Conservation (phyloP, 2,797 vertebrate species). For the Pipistrellus pipistrellus region DNA sequence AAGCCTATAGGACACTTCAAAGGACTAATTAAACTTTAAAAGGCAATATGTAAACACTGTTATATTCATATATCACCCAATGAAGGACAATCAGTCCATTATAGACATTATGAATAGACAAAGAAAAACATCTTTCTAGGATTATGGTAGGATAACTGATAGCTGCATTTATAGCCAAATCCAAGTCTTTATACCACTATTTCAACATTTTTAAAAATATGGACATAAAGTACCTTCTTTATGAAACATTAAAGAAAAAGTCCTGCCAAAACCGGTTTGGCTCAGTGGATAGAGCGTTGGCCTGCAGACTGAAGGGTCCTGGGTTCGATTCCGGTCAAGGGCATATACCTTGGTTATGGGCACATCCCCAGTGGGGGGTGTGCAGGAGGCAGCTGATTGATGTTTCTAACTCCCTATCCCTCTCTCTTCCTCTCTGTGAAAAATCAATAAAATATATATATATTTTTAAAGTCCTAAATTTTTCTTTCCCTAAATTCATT, state of each 20-base stretch:
- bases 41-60: slow-evolving; percentile 63
- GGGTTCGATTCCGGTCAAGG: too few species aligned
- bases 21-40: slow-evolving; percentile 62
- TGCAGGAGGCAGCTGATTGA: too few species aligned
- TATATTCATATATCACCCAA: slow-evolving; percentile 53
- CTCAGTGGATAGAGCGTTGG: too few species aligned
- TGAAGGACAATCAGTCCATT: slow-evolving; percentile 50
- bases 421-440: too few species aligned
- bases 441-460: too few species aligned
- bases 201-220: slow-evolving; percentile 25
- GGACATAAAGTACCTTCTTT: not conserved
- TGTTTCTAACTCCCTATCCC: too few species aligned
- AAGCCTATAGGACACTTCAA: slow-evolving; percentile 54
- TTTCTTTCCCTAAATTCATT: slow-evolving; percentile 22
- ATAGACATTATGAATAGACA: slow-evolving; percentile 59
- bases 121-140: slow-evolving; percentile 39
- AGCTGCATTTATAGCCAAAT: slow-evolving; percentile 52
- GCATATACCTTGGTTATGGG: too few species aligned
- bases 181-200: not conserved
- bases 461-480: not conserved
- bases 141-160: not conserved
- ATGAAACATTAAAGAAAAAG: slow-evolving; percentile 44
- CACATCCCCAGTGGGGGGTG: too few species aligned
- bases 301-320: too few species aligned
- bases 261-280: too few species aligned